A percentile compares a stretch with the other conserved stretches of the same genome.
phyloP scores from a whole-genome alignment of 1,140 invertebrate genomes.

The Yoshiicerus persimilis region DNA sequence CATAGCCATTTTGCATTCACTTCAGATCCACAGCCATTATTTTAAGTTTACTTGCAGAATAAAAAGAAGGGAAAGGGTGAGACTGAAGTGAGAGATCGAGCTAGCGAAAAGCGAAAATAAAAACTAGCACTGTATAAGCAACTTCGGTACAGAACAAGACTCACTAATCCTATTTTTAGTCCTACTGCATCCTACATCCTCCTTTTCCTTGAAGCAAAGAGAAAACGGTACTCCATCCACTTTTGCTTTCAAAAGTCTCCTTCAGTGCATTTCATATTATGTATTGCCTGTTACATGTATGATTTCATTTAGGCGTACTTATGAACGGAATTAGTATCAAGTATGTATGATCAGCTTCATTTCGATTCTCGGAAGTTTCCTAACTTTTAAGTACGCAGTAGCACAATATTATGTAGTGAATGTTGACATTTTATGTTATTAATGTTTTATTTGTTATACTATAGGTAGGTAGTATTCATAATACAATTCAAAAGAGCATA shows the following conservation, averaged over 20 bases:
- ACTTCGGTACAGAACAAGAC: not conserved
- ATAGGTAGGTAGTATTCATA: too few relatives aligned
- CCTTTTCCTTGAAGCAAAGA: not conserved
- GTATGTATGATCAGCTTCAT: too few relatives aligned
- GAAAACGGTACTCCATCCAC: not conserved
- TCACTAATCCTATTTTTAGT: slow-evolving; percentile 1
- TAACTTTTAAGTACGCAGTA: too few relatives aligned
- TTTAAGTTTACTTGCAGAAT: not conserved
- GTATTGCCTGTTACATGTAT: not conserved
- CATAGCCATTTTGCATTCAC: not conserved
- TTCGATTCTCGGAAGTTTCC: too few relatives aligned
- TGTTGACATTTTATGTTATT: too few relatives aligned
- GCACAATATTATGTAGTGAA: too few relatives aligned
- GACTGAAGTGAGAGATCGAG: too few relatives aligned
- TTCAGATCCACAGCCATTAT: not conserved
- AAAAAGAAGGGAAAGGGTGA: not conserved
- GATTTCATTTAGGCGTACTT: too few relatives aligned
- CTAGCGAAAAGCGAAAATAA: not conserved
- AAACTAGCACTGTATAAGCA: not conserved
- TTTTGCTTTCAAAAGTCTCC: not conserved
- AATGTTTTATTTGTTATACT: too few relatives aligned
- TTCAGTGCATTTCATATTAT: not conserved
- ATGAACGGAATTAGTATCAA: not conserved
- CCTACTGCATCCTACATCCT: not conserved
- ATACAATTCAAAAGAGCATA: too few relatives aligned